These are phyloP conservation scores for Suncus etruscus DNA, from an alignment of 2,113 vertebrate species.

Conservation along the genomic window DNA sequence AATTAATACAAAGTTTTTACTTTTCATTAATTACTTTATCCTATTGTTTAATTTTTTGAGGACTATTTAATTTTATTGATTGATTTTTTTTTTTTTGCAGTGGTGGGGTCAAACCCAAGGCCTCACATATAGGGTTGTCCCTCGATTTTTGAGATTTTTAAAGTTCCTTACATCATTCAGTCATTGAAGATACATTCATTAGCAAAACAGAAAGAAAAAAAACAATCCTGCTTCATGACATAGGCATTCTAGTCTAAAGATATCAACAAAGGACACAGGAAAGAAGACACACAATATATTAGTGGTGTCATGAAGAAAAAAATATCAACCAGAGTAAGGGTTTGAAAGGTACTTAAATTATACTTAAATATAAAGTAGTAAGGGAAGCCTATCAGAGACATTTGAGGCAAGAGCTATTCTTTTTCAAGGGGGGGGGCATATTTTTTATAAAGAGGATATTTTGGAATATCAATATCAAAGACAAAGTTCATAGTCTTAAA, in stretches of 20 bases:
- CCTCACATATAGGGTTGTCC: too few species aligned
- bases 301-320: not conserved
- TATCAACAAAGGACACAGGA: not conserved
- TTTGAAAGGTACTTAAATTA: not conserved
- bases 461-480: too few species aligned
- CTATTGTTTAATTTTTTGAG: conserved; percentile 6
- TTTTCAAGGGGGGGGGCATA: not conserved
- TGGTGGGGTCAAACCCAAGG: too few species aligned
- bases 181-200: not conserved
- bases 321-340: not conserved
- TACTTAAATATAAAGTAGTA: not conserved
- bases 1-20: conserved; percentile 9
- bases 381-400: not conserved
- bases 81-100: too few species aligned
- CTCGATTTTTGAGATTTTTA: not conserved
- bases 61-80: too few species aligned
- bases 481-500: not conserved
- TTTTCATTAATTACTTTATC: conserved; percentile 40
- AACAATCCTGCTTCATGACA: not conserved
- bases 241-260: not conserved
- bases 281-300: not conserved
- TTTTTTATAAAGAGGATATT: not conserved
- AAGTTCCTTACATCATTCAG: not conserved
- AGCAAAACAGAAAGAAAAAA: conserved; percentile 36
- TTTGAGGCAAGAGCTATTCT: not conserved